phyloP scores from a whole-genome alignment of 2,113 vertebrate genomes.

The Aspiorhynchus laticeps region DNA sequence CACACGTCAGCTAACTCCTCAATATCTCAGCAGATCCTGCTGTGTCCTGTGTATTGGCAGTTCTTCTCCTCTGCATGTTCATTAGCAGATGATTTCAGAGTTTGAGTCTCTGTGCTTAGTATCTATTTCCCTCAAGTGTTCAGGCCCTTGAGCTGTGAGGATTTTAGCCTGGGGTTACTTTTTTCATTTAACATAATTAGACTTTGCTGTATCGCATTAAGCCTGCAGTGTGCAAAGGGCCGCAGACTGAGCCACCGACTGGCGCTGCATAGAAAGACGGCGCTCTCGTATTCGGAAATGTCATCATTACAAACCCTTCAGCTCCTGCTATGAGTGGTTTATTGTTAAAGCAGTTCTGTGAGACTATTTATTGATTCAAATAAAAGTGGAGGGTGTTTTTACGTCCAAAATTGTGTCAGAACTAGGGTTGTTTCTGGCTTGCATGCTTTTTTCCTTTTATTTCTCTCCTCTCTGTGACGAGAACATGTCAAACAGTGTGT shows the following conservation, averaged over 20 bases:
- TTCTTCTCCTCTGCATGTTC: constrained; percentile 45
- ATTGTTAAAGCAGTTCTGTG: constrained; percentile 26
- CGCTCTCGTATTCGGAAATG: constrained; percentile 26
- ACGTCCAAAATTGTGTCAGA: constrained; percentile 1
- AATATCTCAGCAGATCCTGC: constrained; percentile 1
- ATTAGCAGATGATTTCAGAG: constrained; percentile 49
- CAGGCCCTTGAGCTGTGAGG: constrained; percentile 48
- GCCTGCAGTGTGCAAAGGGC: constrained; percentile 10
- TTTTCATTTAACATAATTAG: constrained; percentile 63
- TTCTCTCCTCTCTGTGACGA: not conserved
- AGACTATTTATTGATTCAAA: constrained; percentile 35
- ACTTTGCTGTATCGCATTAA: constrained; percentile 55
- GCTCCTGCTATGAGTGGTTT: constrained; percentile 7
- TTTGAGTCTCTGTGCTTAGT: constrained; percentile 47
- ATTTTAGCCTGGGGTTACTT: constrained; percentile 48
- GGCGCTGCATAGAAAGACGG: not conserved
- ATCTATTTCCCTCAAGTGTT: constrained; percentile 51
- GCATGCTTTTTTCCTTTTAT: not conserved
- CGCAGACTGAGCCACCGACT: constrained; percentile 9
- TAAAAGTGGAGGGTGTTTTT: constrained; percentile 16
- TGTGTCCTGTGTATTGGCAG: constrained; percentile 15
- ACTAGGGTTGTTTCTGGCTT: constrained; percentile 5
- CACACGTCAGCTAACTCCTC: constrained; percentile 3
- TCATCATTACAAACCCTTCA: constrained; percentile 35
- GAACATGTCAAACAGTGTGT: constrained; percentile 20